Conservation (phyloP, 2,113 vertebrate genomes). For the Cranoglanis bouderius region DNA sequence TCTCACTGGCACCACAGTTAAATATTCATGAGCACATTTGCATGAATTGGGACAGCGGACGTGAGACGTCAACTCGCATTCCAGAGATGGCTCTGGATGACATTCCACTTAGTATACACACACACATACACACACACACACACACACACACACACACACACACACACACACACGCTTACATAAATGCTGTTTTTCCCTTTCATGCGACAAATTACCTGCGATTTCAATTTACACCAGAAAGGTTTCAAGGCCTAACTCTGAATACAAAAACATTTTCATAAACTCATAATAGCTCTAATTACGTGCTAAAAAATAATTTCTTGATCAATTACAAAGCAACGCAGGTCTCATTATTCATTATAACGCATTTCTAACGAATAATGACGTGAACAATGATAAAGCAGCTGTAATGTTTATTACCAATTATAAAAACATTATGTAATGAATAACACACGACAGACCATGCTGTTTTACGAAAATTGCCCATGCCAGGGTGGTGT, state of each 20-base stretch:
- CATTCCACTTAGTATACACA: slow-evolving; percentile 46
- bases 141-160: slow-evolving; percentile 16
- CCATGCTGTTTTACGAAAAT: neutral
- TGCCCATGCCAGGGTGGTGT: neutral
- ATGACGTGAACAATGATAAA: neutral
- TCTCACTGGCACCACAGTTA: slow-evolving; percentile 70
- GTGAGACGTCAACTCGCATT: slow-evolving; percentile 57
- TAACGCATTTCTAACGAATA: neutral
- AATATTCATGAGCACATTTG: slow-evolving; percentile 76
- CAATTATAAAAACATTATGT: no score
- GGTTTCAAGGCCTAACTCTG: slow-evolving; percentile 26
- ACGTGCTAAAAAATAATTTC: neutral
- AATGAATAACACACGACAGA: neutral
- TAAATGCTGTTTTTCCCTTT: slow-evolving; percentile 4
- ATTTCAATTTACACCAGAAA: slow-evolving; percentile 22
- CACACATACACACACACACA: slow-evolving; percentile 42
- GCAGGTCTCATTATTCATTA: neutral
- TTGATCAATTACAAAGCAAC: neutral
- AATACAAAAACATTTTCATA: neutral
- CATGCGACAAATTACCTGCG: slow-evolving; percentile 13
- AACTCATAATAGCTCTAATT: neutral
- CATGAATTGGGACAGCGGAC: slow-evolving; percentile 62
- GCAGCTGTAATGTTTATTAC: neutral
- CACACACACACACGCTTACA: neutral
- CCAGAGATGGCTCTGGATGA: slow-evolving; percentile 49